A percentile compares a stretch with the other conserved stretches of the same genome.
These are phyloP conservation scores for Dryobotodes eremita DNA, from an alignment of 2,888 invertebrate genomes.

Conservation along the genomic window DNA sequence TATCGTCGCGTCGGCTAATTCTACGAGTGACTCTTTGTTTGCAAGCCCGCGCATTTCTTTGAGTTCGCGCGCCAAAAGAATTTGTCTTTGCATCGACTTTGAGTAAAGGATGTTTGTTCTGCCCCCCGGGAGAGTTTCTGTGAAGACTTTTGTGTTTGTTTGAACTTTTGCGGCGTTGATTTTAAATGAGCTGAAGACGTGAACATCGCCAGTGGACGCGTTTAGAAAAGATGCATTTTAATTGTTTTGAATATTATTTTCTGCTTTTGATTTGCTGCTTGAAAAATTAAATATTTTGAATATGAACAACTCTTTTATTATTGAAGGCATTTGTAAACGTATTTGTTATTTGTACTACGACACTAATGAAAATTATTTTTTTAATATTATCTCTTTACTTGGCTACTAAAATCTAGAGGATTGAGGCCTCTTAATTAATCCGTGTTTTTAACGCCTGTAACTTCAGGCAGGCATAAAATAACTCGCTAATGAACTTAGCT, in stretches of 20 bases:
- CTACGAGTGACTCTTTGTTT: conserved; percentile 89
- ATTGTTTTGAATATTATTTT: conserved; percentile 41
- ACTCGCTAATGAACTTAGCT: neutral
- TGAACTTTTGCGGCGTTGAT: conserved; percentile 75
- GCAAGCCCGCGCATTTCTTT: conserved; percentile 85
- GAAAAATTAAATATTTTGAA: neutral
- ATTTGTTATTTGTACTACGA: neutral
- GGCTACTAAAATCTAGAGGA: neutral
- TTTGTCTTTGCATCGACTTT: conserved; percentile 89
- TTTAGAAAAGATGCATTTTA: conserved; percentile 65
- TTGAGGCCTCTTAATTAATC: neutral
- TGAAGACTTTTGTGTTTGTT: conserved; percentile 79
- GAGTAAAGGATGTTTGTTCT: conserved; percentile 87
- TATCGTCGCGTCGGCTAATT: conserved; percentile 88
- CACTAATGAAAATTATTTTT: neutral
- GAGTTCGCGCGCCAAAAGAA: conserved; percentile 89
- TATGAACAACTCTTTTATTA: conserved; percentile 2
- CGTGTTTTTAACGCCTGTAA: neutral
- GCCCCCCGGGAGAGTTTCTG: conserved; percentile 77
- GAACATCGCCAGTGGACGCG: conserved; percentile 63
- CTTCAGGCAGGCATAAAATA: conserved; percentile 8
- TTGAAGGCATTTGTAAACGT: too few relatives aligned
- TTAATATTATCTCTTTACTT: neutral
- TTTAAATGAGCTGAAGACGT: conserved; percentile 68
- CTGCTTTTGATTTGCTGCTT: conserved; percentile 9